Evolutionary conservation across 1,140 invertebrate genomes (phyloP).

Genomic region (Diorhabda carinulata): DNA sequence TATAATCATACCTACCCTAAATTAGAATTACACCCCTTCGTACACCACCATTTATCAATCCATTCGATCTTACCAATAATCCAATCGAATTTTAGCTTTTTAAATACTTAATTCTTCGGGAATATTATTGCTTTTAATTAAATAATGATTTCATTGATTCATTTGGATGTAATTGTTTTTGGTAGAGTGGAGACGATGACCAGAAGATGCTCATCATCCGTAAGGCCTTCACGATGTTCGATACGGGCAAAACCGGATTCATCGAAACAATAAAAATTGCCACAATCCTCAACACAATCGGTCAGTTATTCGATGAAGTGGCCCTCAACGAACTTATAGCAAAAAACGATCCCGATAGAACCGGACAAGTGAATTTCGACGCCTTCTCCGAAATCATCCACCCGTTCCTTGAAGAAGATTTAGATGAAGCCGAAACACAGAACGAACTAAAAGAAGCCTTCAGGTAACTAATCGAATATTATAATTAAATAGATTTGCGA

Average conservation of each 20-base stretch:
- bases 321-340: constrained; percentile 79
- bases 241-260: constrained; percentile 83
- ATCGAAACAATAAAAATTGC: constrained; percentile 86
- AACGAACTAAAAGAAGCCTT: constrained; percentile 94
- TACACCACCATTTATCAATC: too few species aligned
- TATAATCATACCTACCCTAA: too few species aligned
- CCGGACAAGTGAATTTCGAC: constrained; percentile 90
- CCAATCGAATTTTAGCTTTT: too few species aligned
- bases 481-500: background rate
- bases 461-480: constrained; percentile 50
- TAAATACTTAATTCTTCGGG: background rate
- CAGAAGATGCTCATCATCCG: constrained; percentile 84
- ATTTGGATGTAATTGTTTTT: background rate
- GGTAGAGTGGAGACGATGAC: constrained; percentile 67
- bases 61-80: too few species aligned
- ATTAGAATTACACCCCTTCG: too few species aligned
- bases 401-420: constrained; percentile 86
- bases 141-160: too few species aligned
- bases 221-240: constrained; percentile 93
- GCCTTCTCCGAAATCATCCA: constrained; percentile 87
- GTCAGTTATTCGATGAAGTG: constrained; percentile 83
- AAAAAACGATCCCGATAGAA: constrained; percentile 79
- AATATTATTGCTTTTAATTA: background rate
- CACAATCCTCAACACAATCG: constrained; percentile 91
- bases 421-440: constrained; percentile 86